Base-by-base conservation (phyloP, 2,888 invertebrate genomes). In the Lycaena phlaeas region DNA sequence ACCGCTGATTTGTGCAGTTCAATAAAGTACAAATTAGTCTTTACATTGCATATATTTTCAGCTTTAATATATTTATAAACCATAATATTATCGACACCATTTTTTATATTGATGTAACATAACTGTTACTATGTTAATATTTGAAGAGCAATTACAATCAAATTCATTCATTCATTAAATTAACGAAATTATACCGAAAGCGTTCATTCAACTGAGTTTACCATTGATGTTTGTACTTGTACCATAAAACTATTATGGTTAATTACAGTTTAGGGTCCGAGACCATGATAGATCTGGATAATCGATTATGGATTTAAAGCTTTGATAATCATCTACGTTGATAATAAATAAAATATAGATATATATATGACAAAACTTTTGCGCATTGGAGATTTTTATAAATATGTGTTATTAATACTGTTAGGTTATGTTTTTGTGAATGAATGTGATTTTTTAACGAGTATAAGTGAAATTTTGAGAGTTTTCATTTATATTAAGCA, bases 171-270 rank as follows among this genome's bases (percentile, higher is more conserved):
- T 34, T 9, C 5, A 22, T 22, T 22, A 17, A 34, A 11, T 11
- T 22, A 18, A 18, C 6, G 12, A 7, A 4, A 11, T 31, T 7
- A n/a, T n/a, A n/a, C n/a, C 4, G 22, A 18, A 15, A 6, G 5
- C 30, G 10, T 31, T 31, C 31, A 34, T 34, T 26, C 29, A 11
- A n/a, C n/a, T 11, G 14, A 12, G 15, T 26, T 22, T 31, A 25
- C 28, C 30, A 36, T 36, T 40, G 31, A 45, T 48, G 49, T 54
- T 48, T 54, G 49, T 50, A 48, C 44, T 49, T 41, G 38, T n/a
- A 44, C 48, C 52, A 51, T 59, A 50, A 54, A 57, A 53, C 58
- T 50, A 60, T 62, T 57, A 57, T 49, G 41, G 48, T 42, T 53
- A 59, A 61, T 63, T 51, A 56, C 43, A 48, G 46, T 36, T 43